These are phyloP conservation scores for Melanotaenia duboulayi DNA, from an alignment of 2,113 vertebrate species.

Conservation along the genomic window DNA sequence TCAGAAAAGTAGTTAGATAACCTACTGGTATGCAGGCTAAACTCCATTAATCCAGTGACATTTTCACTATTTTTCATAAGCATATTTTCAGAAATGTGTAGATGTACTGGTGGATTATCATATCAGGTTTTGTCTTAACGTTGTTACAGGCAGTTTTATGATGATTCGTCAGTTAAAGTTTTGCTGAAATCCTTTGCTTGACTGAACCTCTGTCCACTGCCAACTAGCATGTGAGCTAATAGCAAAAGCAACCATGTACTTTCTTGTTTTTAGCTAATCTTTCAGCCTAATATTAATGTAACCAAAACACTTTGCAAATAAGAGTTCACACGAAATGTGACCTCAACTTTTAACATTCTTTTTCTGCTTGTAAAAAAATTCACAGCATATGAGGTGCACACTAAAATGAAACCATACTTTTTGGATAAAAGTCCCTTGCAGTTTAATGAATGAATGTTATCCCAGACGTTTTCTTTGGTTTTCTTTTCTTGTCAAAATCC, in stretches of 20 bases:
- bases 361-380: background rate
- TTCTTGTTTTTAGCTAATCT: background rate
- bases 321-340: conserved; percentile 16
- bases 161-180: conserved; percentile 6
- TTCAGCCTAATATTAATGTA: background rate
- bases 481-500: conserved; percentile 50
- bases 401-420: no score
- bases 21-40: conserved; percentile 1
- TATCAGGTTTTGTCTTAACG: background rate
- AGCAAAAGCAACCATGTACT: background rate
- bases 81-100: background rate
- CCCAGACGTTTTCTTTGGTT: conserved; percentile 11
- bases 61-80: no score
- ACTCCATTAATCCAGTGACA: no score
- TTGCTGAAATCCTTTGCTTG: background rate
- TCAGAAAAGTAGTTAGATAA: conserved; percentile 15
- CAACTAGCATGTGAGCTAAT: conserved; percentile 9
- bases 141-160: background rate
- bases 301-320: conserved; percentile 6
- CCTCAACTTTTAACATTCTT: background rate
- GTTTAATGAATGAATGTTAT: conserved; percentile 7
- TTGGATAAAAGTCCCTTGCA: background rate
- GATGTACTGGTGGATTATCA: background rate
- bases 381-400: conserved; percentile 16
- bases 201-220: background rate